Conservation (phyloP, 2,888 invertebrate species). For the Liopterus haemorrhoidalis region DNA sequence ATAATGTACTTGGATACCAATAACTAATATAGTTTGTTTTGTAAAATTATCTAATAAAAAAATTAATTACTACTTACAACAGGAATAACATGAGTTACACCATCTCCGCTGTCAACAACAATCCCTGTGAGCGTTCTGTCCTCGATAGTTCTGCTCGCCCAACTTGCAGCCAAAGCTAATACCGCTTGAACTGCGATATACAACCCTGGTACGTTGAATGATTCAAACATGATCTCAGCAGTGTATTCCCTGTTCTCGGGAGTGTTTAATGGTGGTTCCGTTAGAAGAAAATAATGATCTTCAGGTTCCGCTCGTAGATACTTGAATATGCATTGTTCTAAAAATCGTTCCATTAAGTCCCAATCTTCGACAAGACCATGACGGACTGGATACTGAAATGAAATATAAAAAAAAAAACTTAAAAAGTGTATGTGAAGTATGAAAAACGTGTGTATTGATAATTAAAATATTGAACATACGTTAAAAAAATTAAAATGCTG, state of each 20-base stretch:
- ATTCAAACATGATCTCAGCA: slow-evolving; percentile 99
- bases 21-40: not conserved
- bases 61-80: slow-evolving; percentile 59
- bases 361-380: slow-evolving; percentile 99
- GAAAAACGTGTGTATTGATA: too few relatives aligned
- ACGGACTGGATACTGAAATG: slow-evolving; percentile 86
- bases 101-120: slow-evolving; percentile 98
- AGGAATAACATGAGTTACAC: slow-evolving; percentile 99
- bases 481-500: too few relatives aligned
- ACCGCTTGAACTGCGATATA: slow-evolving; percentile 99
- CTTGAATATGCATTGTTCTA: slow-evolving; percentile 98
- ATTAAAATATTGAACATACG: too few relatives aligned
- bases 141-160: slow-evolving; percentile 85
- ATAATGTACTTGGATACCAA: too few relatives aligned
- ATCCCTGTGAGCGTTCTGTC: slow-evolving; percentile 95
- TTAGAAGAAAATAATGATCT: slow-evolving; percentile 96
- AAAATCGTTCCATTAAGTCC: slow-evolving; percentile 98
- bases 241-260: slow-evolving; percentile 96
- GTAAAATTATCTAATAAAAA: not conserved
- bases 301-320: slow-evolving; percentile 98
- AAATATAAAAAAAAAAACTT: too few relatives aligned
- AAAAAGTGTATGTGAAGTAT: slow-evolving; percentile 5
- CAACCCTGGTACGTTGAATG: slow-evolving; percentile 98
- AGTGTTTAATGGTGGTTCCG: slow-evolving; percentile 97
- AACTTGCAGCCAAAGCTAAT: slow-evolving; percentile 94